Conservation (phyloP, 23 tunicate genomes). For the Diplosoma virens region DNA sequence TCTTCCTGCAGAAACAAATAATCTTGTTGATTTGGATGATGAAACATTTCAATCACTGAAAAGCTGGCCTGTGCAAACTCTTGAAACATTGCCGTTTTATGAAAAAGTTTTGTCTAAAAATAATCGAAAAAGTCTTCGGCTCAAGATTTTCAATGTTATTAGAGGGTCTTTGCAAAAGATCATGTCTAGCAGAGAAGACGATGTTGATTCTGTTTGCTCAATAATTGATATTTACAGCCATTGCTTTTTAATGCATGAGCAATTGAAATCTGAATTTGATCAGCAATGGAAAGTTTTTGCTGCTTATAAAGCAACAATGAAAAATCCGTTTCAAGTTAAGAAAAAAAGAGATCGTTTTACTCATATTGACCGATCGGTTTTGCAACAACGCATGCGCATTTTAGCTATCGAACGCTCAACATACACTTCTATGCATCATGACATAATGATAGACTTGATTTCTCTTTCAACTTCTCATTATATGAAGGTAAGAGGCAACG, state of each 20-base stretch:
- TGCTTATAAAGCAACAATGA: slow-evolving; percentile 53
- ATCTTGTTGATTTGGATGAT: slow-evolving; percentile 10
- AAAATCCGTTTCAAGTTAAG: slow-evolving; percentile 40
- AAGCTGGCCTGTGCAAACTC: slow-evolving; percentile 37
- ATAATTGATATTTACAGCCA: slow-evolving; percentile 75
- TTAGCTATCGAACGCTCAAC: slow-evolving; percentile 40
- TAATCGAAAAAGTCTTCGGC: slow-evolving; percentile 7
- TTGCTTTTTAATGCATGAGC: slow-evolving; percentile 61
- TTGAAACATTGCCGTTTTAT: slow-evolving; percentile 34
- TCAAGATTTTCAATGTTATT: slow-evolving; percentile 32
- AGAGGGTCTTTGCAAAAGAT: slow-evolving; percentile 38
- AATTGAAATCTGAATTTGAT: slow-evolving; percentile 47
- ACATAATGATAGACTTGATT: slow-evolving; percentile 68
- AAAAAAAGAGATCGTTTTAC: slow-evolving; percentile 51
- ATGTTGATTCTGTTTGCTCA: slow-evolving; percentile 57
- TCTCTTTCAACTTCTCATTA: slow-evolving; percentile 76
- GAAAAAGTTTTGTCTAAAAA: slow-evolving; percentile 11
- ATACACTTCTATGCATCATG: slow-evolving; percentile 59
- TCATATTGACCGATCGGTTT: slow-evolving; percentile 47
- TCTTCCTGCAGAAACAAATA: slow-evolving; percentile 26
- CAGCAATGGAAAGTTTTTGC: slow-evolving; percentile 72
- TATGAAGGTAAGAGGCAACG: slow-evolving; percentile 64
- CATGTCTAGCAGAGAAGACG: slow-evolving; percentile 57
- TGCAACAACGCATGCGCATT: slow-evolving; percentile 70
- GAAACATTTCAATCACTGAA: slow-evolving; percentile 16